Base-by-base conservation (phyloP, 1,140 invertebrate genomes). In the Triops cancriformis region DNA sequence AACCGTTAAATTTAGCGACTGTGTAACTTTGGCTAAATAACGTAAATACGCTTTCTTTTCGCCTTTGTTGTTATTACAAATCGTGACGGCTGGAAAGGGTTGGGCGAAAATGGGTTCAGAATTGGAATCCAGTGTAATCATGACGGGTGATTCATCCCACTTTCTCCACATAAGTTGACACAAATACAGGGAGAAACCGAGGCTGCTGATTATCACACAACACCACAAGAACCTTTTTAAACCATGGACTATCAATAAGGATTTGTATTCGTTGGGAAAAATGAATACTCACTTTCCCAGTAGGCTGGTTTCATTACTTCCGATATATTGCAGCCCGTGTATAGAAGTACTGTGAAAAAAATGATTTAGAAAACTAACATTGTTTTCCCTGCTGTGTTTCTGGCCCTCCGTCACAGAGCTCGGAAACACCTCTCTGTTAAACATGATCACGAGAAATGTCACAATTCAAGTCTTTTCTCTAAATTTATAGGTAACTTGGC, bases 71-170 rank as follows among this genome's bases (percentile, higher is more conserved):
- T 90, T 85, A 79, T 88, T 86, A 80, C 91, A 92, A 51, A 92
- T 85, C 0, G 90, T 91, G 0, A 92, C 87, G 0, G 89, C 89
- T 0, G 91, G 91, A 82, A 91, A 92, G 0, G 89, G 89, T 76
- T 89, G 88, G 81, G 90, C 88, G 88, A 89, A 91, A 64, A 91
- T 90, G 23, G 89, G 88, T 72, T 88, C 87, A 82, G 91, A 89
- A 0, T 88, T 90, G 31, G 88, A 89, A 80, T 91, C 89, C 79
- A 91, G 84, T 1, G 87, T 76, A 12, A 76, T 79, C 31, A 79
- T 51, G 2, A 79, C 75, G n/a, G 78, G 78, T 26, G 73, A 75
- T 2, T 76, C 51, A n/a, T 64, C 78, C 78, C 78, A 79, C 72
- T 76, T 77, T 7, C 73, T 72, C 76, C 72, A 77, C 76, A 77